Evolutionary conservation across 1,140 invertebrate genomes (phyloP).

Genomic region (Psix sp.): DNA sequence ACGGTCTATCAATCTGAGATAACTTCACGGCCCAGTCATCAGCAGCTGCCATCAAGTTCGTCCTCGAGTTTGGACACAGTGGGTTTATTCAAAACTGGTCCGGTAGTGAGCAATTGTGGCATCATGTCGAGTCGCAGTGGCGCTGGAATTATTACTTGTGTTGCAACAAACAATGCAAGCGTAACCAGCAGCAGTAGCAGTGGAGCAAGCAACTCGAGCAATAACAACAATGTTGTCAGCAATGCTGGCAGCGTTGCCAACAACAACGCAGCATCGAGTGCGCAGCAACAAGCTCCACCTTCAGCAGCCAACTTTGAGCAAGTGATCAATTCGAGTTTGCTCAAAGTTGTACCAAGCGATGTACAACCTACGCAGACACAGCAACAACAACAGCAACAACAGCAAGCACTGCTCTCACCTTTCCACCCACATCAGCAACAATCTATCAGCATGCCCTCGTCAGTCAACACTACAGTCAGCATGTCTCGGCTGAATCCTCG

Average conservation of each 20-base stretch:
- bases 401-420: slow-evolving; percentile 66
- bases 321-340: slow-evolving; percentile 63
- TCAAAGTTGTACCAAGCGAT: slow-evolving; percentile 75
- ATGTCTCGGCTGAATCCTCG: slow-evolving; percentile 91
- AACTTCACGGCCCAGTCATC: slow-evolving; percentile 59
- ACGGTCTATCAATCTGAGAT: slow-evolving; percentile 68
- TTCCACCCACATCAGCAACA: slow-evolving; percentile 71
- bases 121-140: slow-evolving; percentile 57
- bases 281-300: slow-evolving; percentile 31
- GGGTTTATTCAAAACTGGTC: slow-evolving; percentile 57
- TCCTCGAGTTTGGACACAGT: slow-evolving; percentile 63
- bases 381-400: slow-evolving; percentile 23
- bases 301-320: slow-evolving; percentile 67
- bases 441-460: slow-evolving; percentile 66
- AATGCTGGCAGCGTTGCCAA: slow-evolving; percentile 67
- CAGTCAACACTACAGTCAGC: slow-evolving; percentile 76
- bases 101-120: slow-evolving; percentile 65
- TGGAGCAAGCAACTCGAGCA: slow-evolving; percentile 32
- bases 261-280: slow-evolving; percentile 37
- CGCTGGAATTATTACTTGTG: slow-evolving; percentile 66
- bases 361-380: slow-evolving; percentile 23
- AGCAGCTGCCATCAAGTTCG: slow-evolving; percentile 63
- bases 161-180: slow-evolving; percentile 54
- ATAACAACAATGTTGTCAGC: slow-evolving; percentile 67
- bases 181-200: slow-evolving; percentile 8